A percentile compares a stretch with the other conserved stretches of the same genome.
Conservation (phyloP, 2,113 vertebrate species). For the Pongo abelii region DNA sequence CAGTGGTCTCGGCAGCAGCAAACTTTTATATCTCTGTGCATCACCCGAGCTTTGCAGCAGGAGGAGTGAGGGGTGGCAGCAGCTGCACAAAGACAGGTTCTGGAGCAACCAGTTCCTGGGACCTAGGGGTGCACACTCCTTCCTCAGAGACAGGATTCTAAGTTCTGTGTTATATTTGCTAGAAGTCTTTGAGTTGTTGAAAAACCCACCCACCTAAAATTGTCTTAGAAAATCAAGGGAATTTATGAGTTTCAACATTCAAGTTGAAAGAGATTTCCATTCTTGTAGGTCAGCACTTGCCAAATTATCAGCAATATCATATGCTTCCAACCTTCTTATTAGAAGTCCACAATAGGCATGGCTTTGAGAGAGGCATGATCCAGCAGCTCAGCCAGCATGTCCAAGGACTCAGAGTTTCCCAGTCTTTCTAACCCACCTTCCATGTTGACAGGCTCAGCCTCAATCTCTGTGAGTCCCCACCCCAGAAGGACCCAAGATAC, state of each 20-base stretch:
- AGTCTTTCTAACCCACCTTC: neutral
- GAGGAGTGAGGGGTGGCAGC: neutral
- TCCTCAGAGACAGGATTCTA: neutral
- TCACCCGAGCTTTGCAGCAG: neutral
- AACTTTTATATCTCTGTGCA: too few relatives aligned
- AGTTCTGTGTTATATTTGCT: neutral
- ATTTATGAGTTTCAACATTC: neutral
- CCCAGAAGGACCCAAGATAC: neutral
- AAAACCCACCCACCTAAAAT: neutral
- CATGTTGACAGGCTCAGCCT: neutral
- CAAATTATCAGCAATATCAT: neutral
- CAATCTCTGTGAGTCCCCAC: neutral
- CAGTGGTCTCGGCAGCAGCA: too few relatives aligned
- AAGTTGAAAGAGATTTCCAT: neutral
- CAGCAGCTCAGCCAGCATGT: neutral
- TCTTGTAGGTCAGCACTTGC: neutral
- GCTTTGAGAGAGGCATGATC: neutral
- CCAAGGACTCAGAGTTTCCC: neutral
- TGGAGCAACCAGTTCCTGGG: accelerated
- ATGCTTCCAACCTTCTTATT: neutral
- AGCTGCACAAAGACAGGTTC: neutral
- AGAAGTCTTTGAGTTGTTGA: neutral
- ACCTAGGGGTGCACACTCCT: neutral
- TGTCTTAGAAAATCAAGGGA: neutral
- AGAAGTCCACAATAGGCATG: neutral